Percentiles rank a stretch among this genome's conserved stretches.
These are phyloP conservation scores for Gobionotothen gibberifrons DNA, from an alignment of 2,797 vertebrate species.

Conservation along the genomic window DNA sequence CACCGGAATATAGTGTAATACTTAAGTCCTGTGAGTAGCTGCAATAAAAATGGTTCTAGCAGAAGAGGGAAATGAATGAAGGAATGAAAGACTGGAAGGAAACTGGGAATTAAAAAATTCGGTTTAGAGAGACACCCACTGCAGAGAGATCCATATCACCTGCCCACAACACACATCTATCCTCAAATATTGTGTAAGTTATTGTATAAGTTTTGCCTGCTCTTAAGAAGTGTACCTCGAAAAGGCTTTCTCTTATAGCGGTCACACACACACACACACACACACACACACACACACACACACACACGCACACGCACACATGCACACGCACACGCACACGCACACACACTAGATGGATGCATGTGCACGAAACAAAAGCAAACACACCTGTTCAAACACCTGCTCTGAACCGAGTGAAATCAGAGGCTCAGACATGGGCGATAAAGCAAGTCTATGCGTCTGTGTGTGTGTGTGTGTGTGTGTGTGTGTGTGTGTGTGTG, in stretches of 20 bases:
- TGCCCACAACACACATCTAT: slow-evolving; percentile 2
- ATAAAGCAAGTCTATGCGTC: slow-evolving; percentile 17
- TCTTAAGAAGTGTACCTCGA: slow-evolving; percentile 23
- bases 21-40: not conserved
- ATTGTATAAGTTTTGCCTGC: slow-evolving; percentile 14
- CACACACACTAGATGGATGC: slow-evolving; percentile 2
- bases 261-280: slow-evolving; percentile 1
- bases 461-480: not conserved
- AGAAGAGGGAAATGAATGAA: slow-evolving; percentile 1
- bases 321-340: not conserved
- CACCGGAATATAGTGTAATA: not conserved
- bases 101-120: not conserved
- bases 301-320: not conserved
- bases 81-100: not conserved
- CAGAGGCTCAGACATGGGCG: slow-evolving; percentile 34
- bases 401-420: slow-evolving; percentile 45
- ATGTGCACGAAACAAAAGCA: slow-evolving; percentile 36
- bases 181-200: not conserved
- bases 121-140: not conserved
- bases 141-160: slow-evolving; percentile 4
- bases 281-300: not conserved
- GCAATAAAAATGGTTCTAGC: not conserved
- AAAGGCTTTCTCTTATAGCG: not conserved
- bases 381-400: slow-evolving; percentile 66
- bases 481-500: slow-evolving; percentile 8